Evolutionary conservation across 2,113 vertebrate species (phyloP).

Genomic region (Mormyrus iriodes): DNA sequence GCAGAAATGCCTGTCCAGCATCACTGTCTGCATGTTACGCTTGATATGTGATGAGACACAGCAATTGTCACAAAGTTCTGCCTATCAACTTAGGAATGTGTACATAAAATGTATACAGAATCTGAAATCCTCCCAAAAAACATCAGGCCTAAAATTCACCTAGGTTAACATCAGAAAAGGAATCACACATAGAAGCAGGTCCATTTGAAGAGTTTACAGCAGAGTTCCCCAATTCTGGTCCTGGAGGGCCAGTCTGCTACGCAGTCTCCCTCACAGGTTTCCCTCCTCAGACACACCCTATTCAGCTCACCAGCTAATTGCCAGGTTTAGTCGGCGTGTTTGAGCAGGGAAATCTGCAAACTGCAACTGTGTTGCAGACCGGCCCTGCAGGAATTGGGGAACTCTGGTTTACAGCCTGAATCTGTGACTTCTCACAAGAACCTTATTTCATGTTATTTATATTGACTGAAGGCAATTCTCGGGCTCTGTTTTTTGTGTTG

Average conservation of each 20-base stretch:
- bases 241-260: not conserved
- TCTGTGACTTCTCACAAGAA: not conserved
- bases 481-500: not conserved
- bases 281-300: not conserved
- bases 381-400: not conserved
- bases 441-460: not conserved
- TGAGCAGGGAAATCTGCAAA: not conserved
- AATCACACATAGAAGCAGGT: not conserved
- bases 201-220: not conserved
- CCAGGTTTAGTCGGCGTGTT: not conserved
- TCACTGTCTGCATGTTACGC: not conserved
- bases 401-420: not conserved
- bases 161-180: not conserved
- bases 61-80: not conserved
- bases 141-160: not conserved
- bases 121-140: not conserved
- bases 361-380: not conserved
- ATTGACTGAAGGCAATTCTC: not conserved
- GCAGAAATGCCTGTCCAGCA: not conserved
- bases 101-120: not conserved
- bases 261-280: not conserved
- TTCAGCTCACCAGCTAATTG: not conserved
- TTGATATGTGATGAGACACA: not conserved
- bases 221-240: not conserved
- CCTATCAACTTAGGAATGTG: not conserved